Evolutionary conservation across 2,113 vertebrate species (phyloP).

Genomic region (Propithecus coquereli): DNA sequence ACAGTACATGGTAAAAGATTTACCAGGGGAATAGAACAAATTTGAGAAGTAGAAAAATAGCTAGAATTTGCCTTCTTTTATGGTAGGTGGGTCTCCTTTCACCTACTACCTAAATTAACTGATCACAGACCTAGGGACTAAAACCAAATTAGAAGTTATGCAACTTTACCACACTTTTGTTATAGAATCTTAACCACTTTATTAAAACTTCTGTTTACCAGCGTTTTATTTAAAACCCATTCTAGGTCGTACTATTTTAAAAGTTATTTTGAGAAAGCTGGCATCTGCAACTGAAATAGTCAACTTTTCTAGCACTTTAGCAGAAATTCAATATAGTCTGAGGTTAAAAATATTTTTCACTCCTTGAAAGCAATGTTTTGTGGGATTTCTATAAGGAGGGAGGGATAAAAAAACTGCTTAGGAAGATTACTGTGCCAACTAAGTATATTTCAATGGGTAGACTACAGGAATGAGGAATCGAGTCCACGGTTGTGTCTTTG

Average conservation of each 20-base stretch:
- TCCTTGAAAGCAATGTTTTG: slow-evolving; percentile 39
- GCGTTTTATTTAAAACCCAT: slow-evolving; percentile 1
- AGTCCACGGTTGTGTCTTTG: not conserved
- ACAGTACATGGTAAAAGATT: not conserved
- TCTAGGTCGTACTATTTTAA: slow-evolving; percentile 28
- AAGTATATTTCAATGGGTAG: not conserved
- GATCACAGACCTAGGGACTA: not conserved
- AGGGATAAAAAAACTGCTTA: not conserved
- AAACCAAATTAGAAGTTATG: not conserved
- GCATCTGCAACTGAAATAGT: slow-evolving; percentile 30
- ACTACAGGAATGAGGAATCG: not conserved
- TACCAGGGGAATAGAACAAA: not conserved
- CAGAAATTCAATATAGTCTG: slow-evolving; percentile 40
- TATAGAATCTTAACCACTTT: not conserved
- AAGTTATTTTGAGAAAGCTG: slow-evolving; percentile 36
- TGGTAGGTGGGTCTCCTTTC: not conserved
- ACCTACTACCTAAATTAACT: not conserved
- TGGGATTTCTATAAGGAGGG: not conserved
- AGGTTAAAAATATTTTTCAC: slow-evolving; percentile 54
- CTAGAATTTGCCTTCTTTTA: not conserved
- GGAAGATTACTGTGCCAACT: not conserved
- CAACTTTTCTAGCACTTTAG: slow-evolving; percentile 29
- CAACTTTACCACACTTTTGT: not conserved
- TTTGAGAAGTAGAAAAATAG: not conserved
- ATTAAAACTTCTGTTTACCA: slow-evolving; percentile 2